Conservation (phyloP, 2,113 vertebrate species). For the Columba janthina region DNA sequence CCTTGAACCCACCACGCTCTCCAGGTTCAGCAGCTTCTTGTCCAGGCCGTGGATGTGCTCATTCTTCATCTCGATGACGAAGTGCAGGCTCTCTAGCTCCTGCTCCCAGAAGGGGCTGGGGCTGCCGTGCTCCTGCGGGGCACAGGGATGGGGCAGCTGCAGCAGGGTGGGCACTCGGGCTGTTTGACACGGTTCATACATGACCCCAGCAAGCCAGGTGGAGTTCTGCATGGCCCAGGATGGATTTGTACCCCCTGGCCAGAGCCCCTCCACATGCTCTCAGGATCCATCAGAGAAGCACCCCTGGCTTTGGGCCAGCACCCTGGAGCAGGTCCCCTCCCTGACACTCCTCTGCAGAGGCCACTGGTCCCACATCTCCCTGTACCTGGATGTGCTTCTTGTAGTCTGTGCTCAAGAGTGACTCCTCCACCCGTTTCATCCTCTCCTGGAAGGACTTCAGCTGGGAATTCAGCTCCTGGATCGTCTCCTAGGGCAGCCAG, state of each 20-base stretch:
- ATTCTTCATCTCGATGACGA: slow-evolving; percentile 95
- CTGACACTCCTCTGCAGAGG: not conserved
- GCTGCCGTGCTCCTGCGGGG: slow-evolving; percentile 84
- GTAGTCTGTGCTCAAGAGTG: slow-evolving; percentile 84
- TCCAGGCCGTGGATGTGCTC: slow-evolving; percentile 83
- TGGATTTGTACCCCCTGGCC: not conserved
- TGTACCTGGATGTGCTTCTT: slow-evolving; percentile 73
- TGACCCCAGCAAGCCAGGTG: not conserved
- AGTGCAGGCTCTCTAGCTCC: slow-evolving; percentile 93
- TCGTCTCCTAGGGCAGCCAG: slow-evolving; percentile 64
- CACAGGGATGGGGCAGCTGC: not conserved
- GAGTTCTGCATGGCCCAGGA: not conserved
- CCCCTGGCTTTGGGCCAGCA: not conserved
- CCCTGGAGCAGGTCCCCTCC: no score
- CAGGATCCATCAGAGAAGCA: not conserved
- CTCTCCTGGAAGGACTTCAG: slow-evolving; percentile 82
- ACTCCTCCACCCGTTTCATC: slow-evolving; percentile 83
- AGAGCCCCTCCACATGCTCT: no score
- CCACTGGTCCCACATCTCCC: not conserved
- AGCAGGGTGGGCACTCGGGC: fast-evolving
- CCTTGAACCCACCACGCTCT: slow-evolving; percentile 77
- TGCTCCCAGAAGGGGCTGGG: slow-evolving; percentile 94
- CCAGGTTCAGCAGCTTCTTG: slow-evolving; percentile 84
- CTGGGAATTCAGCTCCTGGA: slow-evolving; percentile 75
- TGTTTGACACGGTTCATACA: fast-evolving